Base-by-base conservation (phyloP, 2,113 vertebrate genomes). In the Baryphthengus martii region DNA sequence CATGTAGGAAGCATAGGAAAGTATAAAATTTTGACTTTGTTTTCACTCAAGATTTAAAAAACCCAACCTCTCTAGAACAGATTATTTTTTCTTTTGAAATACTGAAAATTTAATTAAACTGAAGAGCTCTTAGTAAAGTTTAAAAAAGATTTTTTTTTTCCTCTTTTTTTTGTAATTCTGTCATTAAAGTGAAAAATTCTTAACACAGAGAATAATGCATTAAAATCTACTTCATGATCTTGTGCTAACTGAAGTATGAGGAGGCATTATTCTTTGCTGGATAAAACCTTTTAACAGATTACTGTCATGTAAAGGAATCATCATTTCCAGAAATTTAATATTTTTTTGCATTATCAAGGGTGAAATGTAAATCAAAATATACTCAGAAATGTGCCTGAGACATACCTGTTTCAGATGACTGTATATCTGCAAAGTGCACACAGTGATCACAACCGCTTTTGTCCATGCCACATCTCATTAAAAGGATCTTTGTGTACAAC, bases 1-100 rank as follows among this genome's bases (percentile, higher is more conserved):
- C 3, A 33, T 4, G 2, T 25, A 39, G 7, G 8, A 82, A 52
- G 1, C 25, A 33, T 7, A 33, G 1, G 10, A 56, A 91, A 70
- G 6, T 25, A 25, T 20, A 37, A 45, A 44, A 35, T 23, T 13
- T 53, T 7, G 0, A 1, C 1, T 13, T 5, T 44, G 3, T 15
- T 68, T 76, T 47, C 2, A 9, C 5, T 10, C 12, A 45, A 33
- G 39, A 68, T 31, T 78, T 82, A 28, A 35, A 42, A 78, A 61
- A 2, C 33, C n/a, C n/a, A 26, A 4, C 7, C 13, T 90, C 11
- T 70, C 31, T 52, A 50, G 25, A 58, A 70, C 3, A 4, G 1
- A 5, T 19, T 10, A 5, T 71, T 53, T 66, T 66, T 59, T 2
- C 1, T 53, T 33, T 49, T 37, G 4, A 35, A 70, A 20, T 66